phyloP scores from a whole-genome alignment of 2,888 invertebrate species.

The Aleiodes testaceus region DNA sequence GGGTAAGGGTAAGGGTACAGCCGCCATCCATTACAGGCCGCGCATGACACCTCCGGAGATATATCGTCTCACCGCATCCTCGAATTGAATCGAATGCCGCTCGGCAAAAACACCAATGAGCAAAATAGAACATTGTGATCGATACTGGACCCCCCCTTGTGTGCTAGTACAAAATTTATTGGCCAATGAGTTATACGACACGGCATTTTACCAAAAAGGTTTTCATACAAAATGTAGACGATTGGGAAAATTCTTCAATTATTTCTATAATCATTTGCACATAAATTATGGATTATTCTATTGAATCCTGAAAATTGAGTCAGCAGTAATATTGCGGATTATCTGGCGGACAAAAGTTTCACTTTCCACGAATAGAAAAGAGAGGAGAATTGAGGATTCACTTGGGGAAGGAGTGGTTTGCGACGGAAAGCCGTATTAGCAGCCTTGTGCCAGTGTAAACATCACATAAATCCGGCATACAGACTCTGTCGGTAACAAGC shows the following conservation, averaged over 20 bases:
- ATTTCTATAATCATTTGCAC: background rate
- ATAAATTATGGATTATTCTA: background rate
- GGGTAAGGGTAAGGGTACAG: slow-evolving; percentile 69
- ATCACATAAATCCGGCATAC: slow-evolving; percentile 66
- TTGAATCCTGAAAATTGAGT: too few relatives aligned
- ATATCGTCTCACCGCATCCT: slow-evolving; percentile 72
- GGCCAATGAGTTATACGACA: slow-evolving; percentile 67
- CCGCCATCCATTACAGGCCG: slow-evolving; percentile 70
- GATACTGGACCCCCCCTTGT: slow-evolving; percentile 54
- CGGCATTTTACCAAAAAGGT: slow-evolving; percentile 15
- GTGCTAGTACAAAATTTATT: slow-evolving; percentile 64
- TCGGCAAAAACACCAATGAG: slow-evolving; percentile 71
- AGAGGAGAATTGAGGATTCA: slow-evolving; percentile 37
- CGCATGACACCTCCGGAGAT: slow-evolving; percentile 71
- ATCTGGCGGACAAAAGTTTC: slow-evolving; percentile 70
- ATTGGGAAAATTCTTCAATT: slow-evolving; percentile 21
- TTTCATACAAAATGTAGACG: slow-evolving; percentile 29
- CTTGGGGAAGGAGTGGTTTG: slow-evolving; percentile 44
- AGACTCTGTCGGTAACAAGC: slow-evolving; percentile 46
- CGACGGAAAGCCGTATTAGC: slow-evolving; percentile 69
- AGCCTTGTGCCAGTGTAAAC: slow-evolving; percentile 68
- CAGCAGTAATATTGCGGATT: slow-evolving; percentile 70
- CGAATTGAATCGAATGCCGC: slow-evolving; percentile 72
- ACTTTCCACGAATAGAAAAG: slow-evolving; percentile 58
- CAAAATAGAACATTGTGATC: slow-evolving; percentile 72